These are phyloP conservation scores for Drosophila hydei DNA, from an alignment of 1,140 invertebrate genomes.

Conservation along the genomic window DNA sequence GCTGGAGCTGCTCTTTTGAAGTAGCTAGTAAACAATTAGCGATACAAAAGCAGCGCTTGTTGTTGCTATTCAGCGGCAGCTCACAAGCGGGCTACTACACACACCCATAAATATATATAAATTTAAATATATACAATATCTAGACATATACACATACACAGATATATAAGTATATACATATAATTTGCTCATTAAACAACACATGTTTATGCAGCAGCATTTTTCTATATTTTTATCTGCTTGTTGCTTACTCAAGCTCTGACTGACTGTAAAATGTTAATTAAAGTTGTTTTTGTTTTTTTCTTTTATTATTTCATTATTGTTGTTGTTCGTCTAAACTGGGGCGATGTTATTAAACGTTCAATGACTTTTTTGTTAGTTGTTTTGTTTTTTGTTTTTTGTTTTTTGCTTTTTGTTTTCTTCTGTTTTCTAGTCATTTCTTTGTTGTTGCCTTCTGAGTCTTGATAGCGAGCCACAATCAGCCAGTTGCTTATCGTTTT, in stretches of 20 bases:
- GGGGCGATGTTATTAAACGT: slow-evolving; percentile 66
- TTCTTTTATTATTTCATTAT: slow-evolving; percentile 51
- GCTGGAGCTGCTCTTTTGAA: slow-evolving; percentile 22
- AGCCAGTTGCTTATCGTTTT: slow-evolving; percentile 5
- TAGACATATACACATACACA: not conserved
- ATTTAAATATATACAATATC: not conserved
- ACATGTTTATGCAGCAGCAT: slow-evolving; percentile 42
- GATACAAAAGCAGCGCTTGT: slow-evolving; percentile 30
- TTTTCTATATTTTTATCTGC: slow-evolving; percentile 41
- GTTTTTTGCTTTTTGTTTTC: slow-evolving; percentile 31
- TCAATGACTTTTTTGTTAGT: slow-evolving; percentile 61
- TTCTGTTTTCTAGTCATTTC: slow-evolving; percentile 6
- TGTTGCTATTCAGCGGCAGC: slow-evolving; percentile 13
- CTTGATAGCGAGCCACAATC: slow-evolving; percentile 41
- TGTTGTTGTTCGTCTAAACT: slow-evolving; percentile 40
- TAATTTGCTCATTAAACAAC: slow-evolving; percentile 39
- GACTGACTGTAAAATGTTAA: slow-evolving; percentile 43
- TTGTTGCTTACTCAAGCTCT: slow-evolving; percentile 1
- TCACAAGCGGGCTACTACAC: slow-evolving; percentile 4
- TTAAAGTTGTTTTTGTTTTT: slow-evolving; percentile 50
- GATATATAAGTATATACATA: not conserved
- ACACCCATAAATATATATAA: slow-evolving; percentile 3
- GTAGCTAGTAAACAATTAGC: slow-evolving; percentile 34
- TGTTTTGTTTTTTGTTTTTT: slow-evolving; percentile 14
- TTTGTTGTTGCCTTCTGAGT: slow-evolving; percentile 25